These are phyloP conservation scores for Chloroceryle amazona DNA, from an alignment of 2,797 vertebrate genomes.

Conservation along the genomic window DNA sequence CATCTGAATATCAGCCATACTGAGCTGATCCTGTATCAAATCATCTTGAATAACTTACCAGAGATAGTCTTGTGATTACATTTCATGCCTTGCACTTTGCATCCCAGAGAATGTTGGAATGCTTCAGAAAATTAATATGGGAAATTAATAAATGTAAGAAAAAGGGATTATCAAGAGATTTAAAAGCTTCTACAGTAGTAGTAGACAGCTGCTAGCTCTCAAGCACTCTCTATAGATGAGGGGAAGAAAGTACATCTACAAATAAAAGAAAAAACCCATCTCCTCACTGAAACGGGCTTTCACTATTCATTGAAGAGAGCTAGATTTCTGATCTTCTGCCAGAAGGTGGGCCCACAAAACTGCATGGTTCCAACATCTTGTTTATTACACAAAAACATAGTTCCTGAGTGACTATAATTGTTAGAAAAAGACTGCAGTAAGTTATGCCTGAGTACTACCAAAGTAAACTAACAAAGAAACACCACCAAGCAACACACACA, in stretches of 20 bases:
- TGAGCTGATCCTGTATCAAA: background rate
- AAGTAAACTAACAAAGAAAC: background rate
- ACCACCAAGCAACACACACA: no score
- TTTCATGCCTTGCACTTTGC: background rate
- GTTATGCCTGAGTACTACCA: background rate
- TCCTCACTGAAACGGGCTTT: background rate
- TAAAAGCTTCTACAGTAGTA: background rate
- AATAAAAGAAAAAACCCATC: background rate
- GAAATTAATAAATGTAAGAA: background rate
- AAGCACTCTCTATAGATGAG: background rate
- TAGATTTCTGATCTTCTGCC: background rate
- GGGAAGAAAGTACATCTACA: background rate
- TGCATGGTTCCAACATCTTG: background rate
- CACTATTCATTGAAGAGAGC: background rate
- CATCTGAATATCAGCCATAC: slow-evolving; percentile 9
- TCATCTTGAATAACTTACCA: background rate
- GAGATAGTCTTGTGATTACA: background rate
- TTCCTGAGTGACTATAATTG: background rate
- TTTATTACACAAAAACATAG: background rate
- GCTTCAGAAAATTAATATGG: background rate
- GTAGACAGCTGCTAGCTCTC: background rate
- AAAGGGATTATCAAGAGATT: background rate
- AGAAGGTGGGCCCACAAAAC: background rate
- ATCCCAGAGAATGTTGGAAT: background rate
- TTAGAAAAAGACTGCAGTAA: background rate